Evolutionary conservation across 2,888 invertebrate species (phyloP).

Genomic region (Lasioglossum oenotherae): DNA sequence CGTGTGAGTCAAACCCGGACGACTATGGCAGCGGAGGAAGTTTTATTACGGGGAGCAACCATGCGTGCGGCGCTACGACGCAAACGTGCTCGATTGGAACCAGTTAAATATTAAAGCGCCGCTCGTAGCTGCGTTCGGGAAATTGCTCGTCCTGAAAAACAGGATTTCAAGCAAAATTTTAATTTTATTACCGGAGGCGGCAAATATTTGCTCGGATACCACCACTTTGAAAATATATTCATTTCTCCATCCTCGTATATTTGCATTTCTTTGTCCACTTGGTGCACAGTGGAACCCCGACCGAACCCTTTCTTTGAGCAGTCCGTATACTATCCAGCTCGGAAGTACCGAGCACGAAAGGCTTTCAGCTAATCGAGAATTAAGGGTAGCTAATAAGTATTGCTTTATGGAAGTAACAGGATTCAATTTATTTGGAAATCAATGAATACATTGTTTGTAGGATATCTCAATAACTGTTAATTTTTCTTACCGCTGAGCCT

Average conservation of each 20-base stretch:
- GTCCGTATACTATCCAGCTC: background rate
- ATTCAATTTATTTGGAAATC: background rate
- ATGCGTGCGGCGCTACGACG: constrained; percentile 58
- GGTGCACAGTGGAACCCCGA: background rate
- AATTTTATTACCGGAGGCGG: background rate
- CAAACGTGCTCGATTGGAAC: constrained; percentile 51
- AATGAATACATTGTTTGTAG: no score
- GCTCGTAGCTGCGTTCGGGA: background rate
- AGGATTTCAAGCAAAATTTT: background rate
- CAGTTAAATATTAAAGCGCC: constrained; percentile 47
- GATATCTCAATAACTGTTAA: background rate
- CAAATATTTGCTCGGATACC: background rate
- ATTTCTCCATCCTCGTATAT: background rate
- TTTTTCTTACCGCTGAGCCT: background rate
- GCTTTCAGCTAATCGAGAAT: background rate
- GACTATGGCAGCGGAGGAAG: constrained; percentile 15
- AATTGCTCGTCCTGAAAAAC: constrained; percentile 5
- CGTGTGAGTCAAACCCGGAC: constrained; percentile 36
- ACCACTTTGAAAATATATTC: background rate
- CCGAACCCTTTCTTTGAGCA: background rate
- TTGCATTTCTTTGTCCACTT: background rate
- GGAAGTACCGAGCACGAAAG: background rate
- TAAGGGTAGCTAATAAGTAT: background rate
- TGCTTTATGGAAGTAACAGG: background rate
- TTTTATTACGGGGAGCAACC: constrained; percentile 59